Percentiles rank a stretch among this genome's conserved stretches.
phyloP scores from a whole-genome alignment of 2,888 invertebrate genomes.

The Nemurella pictetii region DNA sequence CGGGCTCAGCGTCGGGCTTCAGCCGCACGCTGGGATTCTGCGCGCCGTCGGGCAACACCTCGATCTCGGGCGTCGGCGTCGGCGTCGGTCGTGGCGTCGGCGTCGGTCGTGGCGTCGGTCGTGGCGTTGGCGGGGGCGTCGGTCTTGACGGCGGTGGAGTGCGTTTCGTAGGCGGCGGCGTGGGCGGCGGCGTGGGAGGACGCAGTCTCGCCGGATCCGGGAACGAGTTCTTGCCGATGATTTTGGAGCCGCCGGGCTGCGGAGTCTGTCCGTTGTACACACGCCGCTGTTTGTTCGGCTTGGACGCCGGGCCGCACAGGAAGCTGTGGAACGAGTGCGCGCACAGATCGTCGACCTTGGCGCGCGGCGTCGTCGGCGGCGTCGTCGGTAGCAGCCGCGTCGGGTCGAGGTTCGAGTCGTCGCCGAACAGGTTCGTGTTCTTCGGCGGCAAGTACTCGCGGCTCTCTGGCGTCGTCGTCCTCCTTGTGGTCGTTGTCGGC shows the following conservation, averaged over 20 bases:
- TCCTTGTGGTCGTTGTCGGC: conserved; percentile 39
- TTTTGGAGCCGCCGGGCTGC: neutral
- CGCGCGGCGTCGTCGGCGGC: neutral
- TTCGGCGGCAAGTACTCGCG: conserved; percentile 37
- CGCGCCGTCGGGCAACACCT: conserved; percentile 11
- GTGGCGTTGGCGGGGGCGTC: neutral
- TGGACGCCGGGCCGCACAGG: conserved; percentile 25
- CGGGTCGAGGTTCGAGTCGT: neutral
- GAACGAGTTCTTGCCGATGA: conserved; percentile 46
- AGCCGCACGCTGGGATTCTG: conserved; percentile 11
- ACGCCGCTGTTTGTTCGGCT: conserved; percentile 19
- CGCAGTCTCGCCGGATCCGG: conserved; percentile 39
- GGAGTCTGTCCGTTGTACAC: neutral
- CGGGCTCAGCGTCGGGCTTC: neutral
- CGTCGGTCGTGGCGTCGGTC: no score
- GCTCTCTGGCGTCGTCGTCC: conserved; percentile 38
- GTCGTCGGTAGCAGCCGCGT: neutral
- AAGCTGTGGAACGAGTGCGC: conserved; percentile 39
- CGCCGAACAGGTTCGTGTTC: neutral
- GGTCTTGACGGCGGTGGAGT: neutral
- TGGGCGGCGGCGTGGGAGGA: conserved; percentile 34
- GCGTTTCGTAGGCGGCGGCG: neutral
- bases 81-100: neutral
- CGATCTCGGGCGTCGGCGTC: neutral
- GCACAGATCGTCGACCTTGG: conserved; percentile 30